Percentiles rank a stretch among this genome's conserved stretches.
Evolutionary conservation across 2,797 vertebrate genomes (phyloP).

Genomic region (Rhynchotus rufescens): DNA sequence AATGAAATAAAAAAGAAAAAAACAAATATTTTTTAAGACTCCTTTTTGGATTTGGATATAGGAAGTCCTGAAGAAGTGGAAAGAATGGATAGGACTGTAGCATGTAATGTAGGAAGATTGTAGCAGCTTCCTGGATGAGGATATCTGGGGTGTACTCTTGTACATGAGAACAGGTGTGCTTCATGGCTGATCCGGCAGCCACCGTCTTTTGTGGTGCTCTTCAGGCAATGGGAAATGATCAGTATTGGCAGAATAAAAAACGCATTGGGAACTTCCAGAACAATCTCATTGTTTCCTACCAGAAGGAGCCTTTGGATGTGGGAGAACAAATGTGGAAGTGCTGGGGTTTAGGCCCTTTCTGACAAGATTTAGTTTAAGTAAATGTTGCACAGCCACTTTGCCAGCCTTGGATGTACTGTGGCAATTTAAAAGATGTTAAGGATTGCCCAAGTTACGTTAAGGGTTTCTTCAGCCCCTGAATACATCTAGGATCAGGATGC

Average conservation of each 20-base stretch:
- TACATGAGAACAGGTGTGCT: background rate
- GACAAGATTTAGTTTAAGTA: background rate
- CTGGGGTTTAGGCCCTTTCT: background rate
- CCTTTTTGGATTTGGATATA: background rate
- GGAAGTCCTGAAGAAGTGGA: background rate
- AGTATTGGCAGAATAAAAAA: background rate
- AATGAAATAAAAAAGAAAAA: too few species aligned
- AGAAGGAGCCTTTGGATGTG: background rate
- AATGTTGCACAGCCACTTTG: background rate
- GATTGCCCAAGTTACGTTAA: background rate
- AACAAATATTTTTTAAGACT: background rate
- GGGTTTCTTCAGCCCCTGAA: background rate
- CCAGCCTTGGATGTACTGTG: background rate
- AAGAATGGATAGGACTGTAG: background rate
- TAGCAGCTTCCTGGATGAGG: background rate
- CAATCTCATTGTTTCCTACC: background rate
- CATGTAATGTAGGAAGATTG: background rate
- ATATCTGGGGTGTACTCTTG: background rate
- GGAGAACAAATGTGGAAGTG: rapidly evolving
- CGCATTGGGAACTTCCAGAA: background rate
- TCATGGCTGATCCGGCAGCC: background rate
- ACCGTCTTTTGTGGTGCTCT: background rate
- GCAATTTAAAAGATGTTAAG: background rate
- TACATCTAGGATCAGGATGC: background rate
- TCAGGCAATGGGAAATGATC: background rate